Evolutionary conservation across 2,888 invertebrate species (phyloP), one percentile per base, ranked within the genome.

Genomic region (Nematopogon swammerdamellus): DNA sequence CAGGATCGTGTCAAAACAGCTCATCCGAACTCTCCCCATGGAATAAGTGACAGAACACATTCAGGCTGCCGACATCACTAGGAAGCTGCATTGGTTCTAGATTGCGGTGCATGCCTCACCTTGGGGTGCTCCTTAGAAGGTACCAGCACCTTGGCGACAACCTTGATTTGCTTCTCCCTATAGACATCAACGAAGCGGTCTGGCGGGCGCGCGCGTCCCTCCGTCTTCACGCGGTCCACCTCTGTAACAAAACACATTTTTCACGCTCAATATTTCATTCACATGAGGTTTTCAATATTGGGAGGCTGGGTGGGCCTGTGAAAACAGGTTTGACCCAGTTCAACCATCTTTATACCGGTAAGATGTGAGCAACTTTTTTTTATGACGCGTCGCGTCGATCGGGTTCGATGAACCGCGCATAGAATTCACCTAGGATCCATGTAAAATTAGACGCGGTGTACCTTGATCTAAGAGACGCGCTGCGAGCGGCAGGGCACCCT

Each of bases 131-230:
- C 89, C 52, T 86, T 84, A 19, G 87, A 79, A 1, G 89, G 89
- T 19, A 89, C 87, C 54, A 88, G 67, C 16, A 88, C 88, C 68
- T 88, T 87, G n/a, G 87, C 87, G 11, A 84, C 79, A 25, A 89
- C 85, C 60, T 87, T 85, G 56, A 87, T 83, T 16, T 87, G 86
- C 62, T 87, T 87, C 59, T 91, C 92, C 54, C 86, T 82, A 69
- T 87, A 89, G 42, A 90, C 88, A 68, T 90, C 90, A 18, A 89
- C 82, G 67, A 89, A 91, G 70, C 88, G 85, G 59, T 89, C 89
- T 53, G 84, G 82, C 5, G 80, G 70, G 5, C 88, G 87, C 30
- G 83, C 72, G 54, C 88, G 82, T 1, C 89, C 89, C 10, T 83
- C 77, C 1, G 84, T 70, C 66, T 91, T 89, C 11, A 88, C 86